These are phyloP conservation scores for Drusus annulatus DNA, from an alignment of 1,140 invertebrate genomes.

Conservation along the genomic window DNA sequence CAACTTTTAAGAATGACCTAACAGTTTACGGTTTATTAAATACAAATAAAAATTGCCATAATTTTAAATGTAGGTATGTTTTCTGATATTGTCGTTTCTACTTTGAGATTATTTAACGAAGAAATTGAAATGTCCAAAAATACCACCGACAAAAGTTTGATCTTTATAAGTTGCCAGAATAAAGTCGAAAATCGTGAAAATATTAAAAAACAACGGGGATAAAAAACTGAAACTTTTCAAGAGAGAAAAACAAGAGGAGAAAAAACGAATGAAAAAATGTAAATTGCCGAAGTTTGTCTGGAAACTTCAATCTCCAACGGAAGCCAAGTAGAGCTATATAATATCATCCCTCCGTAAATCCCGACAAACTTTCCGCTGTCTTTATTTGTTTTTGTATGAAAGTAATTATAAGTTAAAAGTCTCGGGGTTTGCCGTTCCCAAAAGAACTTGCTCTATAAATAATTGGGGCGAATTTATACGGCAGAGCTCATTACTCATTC, in stretches of 20 bases:
- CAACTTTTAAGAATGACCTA: too few species aligned
- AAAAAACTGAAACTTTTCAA: constrained; percentile 16
- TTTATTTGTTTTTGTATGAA: constrained; percentile 56
- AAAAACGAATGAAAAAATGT: constrained; percentile 1
- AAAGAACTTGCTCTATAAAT: constrained; percentile 56
- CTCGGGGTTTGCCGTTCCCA: constrained; percentile 40
- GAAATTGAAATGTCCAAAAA: background rate
- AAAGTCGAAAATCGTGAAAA: background rate
- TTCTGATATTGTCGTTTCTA: too few species aligned
- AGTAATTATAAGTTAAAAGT: constrained; percentile 58
- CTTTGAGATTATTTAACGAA: background rate
- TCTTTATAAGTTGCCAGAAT: background rate
- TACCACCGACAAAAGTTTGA: background rate
- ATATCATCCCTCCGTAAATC: constrained; percentile 53
- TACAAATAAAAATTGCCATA: too few species aligned
- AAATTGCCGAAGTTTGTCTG: constrained; percentile 33
- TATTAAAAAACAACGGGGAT: background rate
- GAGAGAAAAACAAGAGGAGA: constrained; percentile 19
- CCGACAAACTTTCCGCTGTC: constrained; percentile 51
- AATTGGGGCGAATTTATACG: constrained; percentile 43
- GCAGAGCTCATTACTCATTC: background rate
- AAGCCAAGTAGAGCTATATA: constrained; percentile 47
- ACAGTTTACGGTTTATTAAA: too few species aligned
- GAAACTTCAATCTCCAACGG: constrained; percentile 37
- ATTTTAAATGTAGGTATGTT: too few species aligned